Conservation (phyloP, 2,888 invertebrate genomes). For the Andricus quercusramuli region DNA sequence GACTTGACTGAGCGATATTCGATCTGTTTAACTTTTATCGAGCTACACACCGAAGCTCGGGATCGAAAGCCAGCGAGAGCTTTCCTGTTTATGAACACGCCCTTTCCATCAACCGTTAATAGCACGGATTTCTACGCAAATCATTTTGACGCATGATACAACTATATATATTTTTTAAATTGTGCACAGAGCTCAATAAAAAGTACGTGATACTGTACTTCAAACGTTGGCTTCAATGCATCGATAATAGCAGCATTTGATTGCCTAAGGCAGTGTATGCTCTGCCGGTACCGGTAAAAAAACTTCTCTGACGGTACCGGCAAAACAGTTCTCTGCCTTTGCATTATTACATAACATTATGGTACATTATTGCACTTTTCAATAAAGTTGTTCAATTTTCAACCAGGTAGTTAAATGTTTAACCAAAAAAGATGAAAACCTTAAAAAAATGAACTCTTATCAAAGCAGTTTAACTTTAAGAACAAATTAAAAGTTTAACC, state of each 20-base stretch:
- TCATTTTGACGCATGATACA: conserved; percentile 52
- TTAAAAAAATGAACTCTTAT: too few species aligned
- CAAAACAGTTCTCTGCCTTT: too few species aligned
- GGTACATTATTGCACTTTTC: too few species aligned
- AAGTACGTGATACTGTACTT: not conserved
- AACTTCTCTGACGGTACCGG: too few species aligned
- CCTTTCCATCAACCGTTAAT: conserved; percentile 56
- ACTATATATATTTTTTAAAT: not conserved
- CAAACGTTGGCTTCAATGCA: not conserved
- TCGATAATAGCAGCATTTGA: not conserved
- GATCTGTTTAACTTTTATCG: conserved; percentile 22
- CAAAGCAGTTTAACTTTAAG: too few species aligned
- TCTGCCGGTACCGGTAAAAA: too few species aligned
- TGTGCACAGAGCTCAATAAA: not conserved
- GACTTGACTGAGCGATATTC: conserved; percentile 19
- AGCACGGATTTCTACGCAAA: conserved; percentile 56
- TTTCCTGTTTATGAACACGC: conserved; percentile 57
- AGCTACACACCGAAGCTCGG: not conserved
- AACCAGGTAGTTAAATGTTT: too few species aligned
- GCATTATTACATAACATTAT: too few species aligned
- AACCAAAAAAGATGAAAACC: too few species aligned
- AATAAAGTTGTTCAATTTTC: too few species aligned
- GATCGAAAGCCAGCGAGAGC: conserved; percentile 28
- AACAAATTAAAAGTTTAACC: too few species aligned
- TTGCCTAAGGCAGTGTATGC: too few species aligned